Evolutionary conservation across 2,888 invertebrate species (phyloP), one percentile per base, ranked within the genome.

Genomic region (Polymixis flavicincta): DNA sequence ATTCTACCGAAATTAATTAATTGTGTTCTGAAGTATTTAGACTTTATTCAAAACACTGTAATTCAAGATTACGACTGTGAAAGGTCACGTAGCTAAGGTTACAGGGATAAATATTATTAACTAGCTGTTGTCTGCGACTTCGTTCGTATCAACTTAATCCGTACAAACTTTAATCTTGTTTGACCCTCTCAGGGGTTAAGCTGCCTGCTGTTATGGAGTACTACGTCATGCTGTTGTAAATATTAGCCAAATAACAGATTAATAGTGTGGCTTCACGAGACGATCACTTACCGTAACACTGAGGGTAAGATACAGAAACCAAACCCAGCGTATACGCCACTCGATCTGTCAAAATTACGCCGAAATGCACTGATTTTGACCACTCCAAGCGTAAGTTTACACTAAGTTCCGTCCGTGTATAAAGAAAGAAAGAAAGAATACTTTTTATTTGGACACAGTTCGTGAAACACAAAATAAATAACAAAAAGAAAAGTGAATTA

Each of bases 21-120:
- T 45, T 60, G n/a, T 48, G 14, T n/a, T 74, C 54, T 61, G 52
- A 70, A 74, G 52, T 17, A 48, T 52, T 60, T n/a, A 60, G 28
- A n/a, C 14, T 60, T 19, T n/a, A 52, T 69, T 32, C 28, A 52
- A 45, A 60, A 60, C 68, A 73, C 42, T 60, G 11, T 45, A 32
- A 66, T 67, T 32, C 45, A 45, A 67, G 55, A 19, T 28, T n/a
- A 66, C 13, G 28, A 45, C 17, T 17, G 14, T 48, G 28, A 60
- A 60, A 54, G 50, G 42, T 55, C 17, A 69, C 52, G 28, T 42
- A 22, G 17, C 37, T 68, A 59, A n/a, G n/a, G 42, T 68, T 45
- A 28, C n/a, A 28, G 22, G 19, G 45, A 42, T 68, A 22, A 28
- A 50, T 72, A 17, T 50, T 13, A 37, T 50, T 13, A 61, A 60